A percentile compares a stretch with the other conserved stretches of the same genome.
Evolutionary conservation across 2,888 invertebrate species (phyloP).

Genomic region (Cryptophagus acutangulus): DNA sequence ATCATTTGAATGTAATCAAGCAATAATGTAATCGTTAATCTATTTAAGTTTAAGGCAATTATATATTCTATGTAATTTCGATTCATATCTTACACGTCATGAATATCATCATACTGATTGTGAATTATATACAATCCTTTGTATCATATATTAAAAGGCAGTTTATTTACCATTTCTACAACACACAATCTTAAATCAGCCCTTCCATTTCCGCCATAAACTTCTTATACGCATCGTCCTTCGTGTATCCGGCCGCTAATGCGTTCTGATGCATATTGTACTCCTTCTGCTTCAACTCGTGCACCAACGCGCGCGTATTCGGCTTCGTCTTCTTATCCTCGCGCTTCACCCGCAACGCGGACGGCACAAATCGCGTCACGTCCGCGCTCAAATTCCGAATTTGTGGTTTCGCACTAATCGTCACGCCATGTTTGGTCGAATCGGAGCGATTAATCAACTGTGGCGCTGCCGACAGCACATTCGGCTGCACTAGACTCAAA

Average conservation of each 20-base stretch:
- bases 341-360: slow-evolving; percentile 84
- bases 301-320: slow-evolving; percentile 51
- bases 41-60: no score
- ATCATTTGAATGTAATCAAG: no score
- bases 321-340: slow-evolving; percentile 67
- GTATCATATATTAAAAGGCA: no score
- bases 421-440: slow-evolving; percentile 59
- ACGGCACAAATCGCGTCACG: slow-evolving; percentile 92
- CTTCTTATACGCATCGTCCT: slow-evolving; percentile 97
- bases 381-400: slow-evolving; percentile 90
- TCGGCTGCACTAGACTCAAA: slow-evolving; percentile 45
- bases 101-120: no score
- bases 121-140: no score
- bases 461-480: slow-evolving; percentile 77
- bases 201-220: slow-evolving; percentile 99
- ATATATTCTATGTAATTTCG: no score
- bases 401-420: slow-evolving; percentile 95
- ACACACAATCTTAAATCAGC: slow-evolving; percentile 72
- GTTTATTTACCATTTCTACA: no score
- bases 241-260: slow-evolving; percentile 58
- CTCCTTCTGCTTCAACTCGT: slow-evolving; percentile 53
- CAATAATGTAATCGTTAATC: no score
- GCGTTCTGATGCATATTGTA: slow-evolving; percentile 38
- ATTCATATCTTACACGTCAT: no score
- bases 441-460: slow-evolving; percentile 71